These are phyloP conservation scores for Poeciliopsis occidentalis DNA, from an alignment of 2,113 vertebrate species.

Conservation along the genomic window DNA sequence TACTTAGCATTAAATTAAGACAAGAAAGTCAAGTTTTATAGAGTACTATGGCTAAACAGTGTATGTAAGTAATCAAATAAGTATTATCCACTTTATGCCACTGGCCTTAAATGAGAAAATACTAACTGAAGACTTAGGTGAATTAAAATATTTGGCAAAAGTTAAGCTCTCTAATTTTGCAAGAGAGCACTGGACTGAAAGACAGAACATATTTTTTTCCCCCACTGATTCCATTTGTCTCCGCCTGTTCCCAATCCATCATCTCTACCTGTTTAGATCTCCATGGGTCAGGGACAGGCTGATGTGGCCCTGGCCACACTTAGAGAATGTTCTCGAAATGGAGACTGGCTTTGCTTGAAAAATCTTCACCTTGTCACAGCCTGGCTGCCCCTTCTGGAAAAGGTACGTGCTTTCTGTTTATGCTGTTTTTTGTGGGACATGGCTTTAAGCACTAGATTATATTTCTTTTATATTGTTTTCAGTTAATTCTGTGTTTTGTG, in stretches of 20 bases:
- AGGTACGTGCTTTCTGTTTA: conserved; percentile 78
- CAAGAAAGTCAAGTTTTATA: not conserved
- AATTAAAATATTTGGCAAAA: conserved; percentile 38
- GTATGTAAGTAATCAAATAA: not conserved
- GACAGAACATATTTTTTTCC: conserved; percentile 46
- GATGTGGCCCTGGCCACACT: conserved; percentile 92
- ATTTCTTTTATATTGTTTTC: not conserved
- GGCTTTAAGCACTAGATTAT: not conserved
- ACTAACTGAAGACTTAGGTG: not conserved
- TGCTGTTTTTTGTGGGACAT: conserved; percentile 3
- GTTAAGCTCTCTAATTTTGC: conserved; percentile 10
- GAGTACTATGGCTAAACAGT: too few relatives aligned
- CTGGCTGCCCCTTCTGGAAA: conserved; percentile 94
- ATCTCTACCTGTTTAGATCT: conserved; percentile 82
- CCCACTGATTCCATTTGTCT: conserved; percentile 37
- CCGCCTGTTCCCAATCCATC: not conserved
- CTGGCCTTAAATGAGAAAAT: not conserved
- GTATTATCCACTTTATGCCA: not conserved
- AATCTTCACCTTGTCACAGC: conserved; percentile 96
- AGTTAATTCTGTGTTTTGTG: not conserved
- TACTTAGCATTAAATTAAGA: not conserved
- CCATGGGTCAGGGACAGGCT: conserved; percentile 98
- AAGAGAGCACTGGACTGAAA: conserved; percentile 1
- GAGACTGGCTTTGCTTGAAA: conserved; percentile 97
- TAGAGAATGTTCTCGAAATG: conserved; percentile 87